Percentiles rank a stretch among this genome's conserved stretches.
These are phyloP conservation scores for Ptiloglossa arizonensis DNA, from an alignment of 1,140 invertebrate genomes.

Conservation along the genomic window DNA sequence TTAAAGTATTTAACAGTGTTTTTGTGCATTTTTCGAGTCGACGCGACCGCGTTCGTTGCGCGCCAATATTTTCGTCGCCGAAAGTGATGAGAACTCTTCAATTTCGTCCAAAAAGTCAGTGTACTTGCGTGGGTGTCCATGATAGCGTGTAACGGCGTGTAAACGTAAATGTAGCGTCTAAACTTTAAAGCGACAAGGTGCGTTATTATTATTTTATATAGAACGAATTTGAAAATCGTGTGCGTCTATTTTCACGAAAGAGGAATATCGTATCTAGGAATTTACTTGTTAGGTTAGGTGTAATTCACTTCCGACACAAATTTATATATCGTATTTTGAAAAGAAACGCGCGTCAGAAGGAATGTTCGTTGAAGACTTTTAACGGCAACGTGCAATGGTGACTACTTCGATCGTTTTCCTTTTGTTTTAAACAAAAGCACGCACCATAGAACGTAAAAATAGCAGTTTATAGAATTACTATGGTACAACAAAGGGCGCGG, in stretches of 20 bases:
- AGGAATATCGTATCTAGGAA: not conserved
- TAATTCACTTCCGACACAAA: constrained; percentile 6
- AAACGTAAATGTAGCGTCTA: too few relatives aligned
- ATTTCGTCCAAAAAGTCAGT: constrained; percentile 20
- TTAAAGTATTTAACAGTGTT: constrained; percentile 1
- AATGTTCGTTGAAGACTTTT: not conserved
- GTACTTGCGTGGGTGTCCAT: not conserved
- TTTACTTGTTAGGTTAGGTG: not conserved
- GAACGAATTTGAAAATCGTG: not conserved
- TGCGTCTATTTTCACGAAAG: not conserved
- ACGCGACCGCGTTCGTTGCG: not conserved
- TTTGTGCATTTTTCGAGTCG: not conserved
- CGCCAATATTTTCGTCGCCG: not conserved
- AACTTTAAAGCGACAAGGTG: not conserved
- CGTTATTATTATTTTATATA: constrained; percentile 12
- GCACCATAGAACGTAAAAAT: not conserved
- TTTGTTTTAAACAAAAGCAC: not conserved
- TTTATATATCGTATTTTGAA: constrained; percentile 33
- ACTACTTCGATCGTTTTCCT: not conserved
- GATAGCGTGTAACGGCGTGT: not conserved
- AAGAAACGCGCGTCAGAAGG: not conserved
- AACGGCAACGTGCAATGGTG: constrained; percentile 14
- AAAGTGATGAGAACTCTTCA: not conserved
- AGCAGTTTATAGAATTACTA: not conserved
- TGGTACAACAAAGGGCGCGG: not conserved